phyloP scores from a whole-genome alignment of 2,797 vertebrate species.

The Eospalax fontanierii region DNA sequence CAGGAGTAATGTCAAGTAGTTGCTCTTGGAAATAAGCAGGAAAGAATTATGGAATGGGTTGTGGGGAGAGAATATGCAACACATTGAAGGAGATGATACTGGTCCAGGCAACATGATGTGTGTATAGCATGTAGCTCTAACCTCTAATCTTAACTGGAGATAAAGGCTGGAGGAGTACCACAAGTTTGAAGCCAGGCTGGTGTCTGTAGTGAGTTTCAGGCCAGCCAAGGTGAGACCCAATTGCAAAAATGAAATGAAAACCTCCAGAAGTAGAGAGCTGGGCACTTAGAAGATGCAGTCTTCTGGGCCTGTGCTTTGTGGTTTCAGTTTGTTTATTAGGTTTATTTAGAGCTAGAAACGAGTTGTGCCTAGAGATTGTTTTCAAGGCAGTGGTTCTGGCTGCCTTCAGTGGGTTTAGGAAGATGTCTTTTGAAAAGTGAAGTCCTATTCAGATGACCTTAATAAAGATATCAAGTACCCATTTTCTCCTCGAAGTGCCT shows the following conservation, averaged over 20 bases:
- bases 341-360: not conserved
- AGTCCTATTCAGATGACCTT: not conserved
- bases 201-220: not conserved
- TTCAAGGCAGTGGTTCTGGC: not conserved
- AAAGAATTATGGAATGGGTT: too few relatives aligned
- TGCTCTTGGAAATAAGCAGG: not conserved
- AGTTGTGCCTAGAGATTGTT: not conserved
- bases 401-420: not conserved
- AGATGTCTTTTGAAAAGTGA: not conserved
- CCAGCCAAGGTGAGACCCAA: not conserved
- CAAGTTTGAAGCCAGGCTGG: not conserved
- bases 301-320: not conserved
- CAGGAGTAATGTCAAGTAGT: not conserved
- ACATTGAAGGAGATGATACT: not conserved
- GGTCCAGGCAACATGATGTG: not conserved
- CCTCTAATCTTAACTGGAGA: not conserved
- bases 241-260: not conserved
- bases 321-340: constrained; percentile 6
- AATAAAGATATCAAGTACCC: not conserved
- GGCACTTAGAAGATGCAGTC: not conserved
- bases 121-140: not conserved
- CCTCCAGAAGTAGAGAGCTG: not conserved
- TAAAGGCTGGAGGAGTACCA: not conserved
- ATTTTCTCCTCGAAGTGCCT: not conserved
- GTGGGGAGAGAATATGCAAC: not conserved